phyloP scores from a whole-genome alignment of 1,140 invertebrate species.

The Drosophila melanogaster region DNA sequence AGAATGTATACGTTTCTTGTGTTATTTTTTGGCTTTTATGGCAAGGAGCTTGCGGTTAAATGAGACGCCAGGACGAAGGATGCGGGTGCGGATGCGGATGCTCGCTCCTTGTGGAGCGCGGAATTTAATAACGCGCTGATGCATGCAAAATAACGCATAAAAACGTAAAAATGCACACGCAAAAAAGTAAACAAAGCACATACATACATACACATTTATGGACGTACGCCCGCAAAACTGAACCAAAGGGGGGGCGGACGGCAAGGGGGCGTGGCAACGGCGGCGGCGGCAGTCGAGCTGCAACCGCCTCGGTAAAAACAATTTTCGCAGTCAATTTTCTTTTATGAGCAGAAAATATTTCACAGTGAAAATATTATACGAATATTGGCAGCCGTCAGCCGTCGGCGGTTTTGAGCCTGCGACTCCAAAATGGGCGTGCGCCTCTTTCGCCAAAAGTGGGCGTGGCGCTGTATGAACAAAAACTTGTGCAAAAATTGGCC shows the following conservation, averaged over 20 bases:
- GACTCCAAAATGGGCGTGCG: neutral
- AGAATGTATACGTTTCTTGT: conserved; percentile 11
- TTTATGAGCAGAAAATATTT: conserved; percentile 79
- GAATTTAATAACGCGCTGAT: conserved; percentile 82
- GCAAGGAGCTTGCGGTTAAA: conserved; percentile 50
- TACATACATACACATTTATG: neutral
- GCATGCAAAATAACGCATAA: conserved; percentile 80
- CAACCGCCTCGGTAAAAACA: conserved; percentile 66
- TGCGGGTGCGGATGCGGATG: conserved; percentile 20
- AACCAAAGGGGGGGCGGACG: conserved; percentile 3
- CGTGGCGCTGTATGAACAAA: conserved; percentile 1
- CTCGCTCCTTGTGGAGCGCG: conserved; percentile 37
- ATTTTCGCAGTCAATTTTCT: conserved; percentile 83
- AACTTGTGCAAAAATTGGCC: conserved; percentile 13
- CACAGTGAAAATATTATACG: conserved; percentile 75
- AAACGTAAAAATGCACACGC: conserved; percentile 76
- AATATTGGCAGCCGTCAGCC: conserved; percentile 70
- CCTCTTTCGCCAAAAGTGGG: conserved; percentile 1
- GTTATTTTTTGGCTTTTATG: conserved; percentile 44
- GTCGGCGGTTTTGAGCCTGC: conserved; percentile 29
- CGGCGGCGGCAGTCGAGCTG: conserved; percentile 21
- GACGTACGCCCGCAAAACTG: conserved; percentile 10
- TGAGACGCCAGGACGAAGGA: conserved; percentile 35
- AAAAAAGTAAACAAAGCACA: conserved; percentile 56
- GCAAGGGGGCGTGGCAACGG: neutral